These are phyloP conservation scores for Poeciliopsis occidentalis DNA, from an alignment of 2,113 vertebrate species.

Conservation along the genomic window DNA sequence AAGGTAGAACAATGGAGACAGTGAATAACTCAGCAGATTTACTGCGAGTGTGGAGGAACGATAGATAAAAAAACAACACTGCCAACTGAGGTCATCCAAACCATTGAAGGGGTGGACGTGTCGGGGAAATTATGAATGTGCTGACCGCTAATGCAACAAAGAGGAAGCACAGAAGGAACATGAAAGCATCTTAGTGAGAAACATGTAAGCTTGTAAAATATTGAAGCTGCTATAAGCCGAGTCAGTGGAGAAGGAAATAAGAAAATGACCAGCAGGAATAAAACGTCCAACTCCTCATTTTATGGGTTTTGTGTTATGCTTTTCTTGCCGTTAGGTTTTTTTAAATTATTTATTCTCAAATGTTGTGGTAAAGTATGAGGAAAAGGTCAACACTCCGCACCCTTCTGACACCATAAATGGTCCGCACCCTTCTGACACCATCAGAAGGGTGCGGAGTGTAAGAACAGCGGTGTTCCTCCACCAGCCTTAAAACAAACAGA, in stretches of 20 bases:
- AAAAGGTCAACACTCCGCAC: not conserved
- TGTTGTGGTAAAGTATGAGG: not conserved
- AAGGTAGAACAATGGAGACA: not conserved
- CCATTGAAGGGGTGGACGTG: conserved; percentile 38
- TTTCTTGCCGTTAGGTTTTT: not conserved
- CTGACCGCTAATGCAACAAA: not conserved
- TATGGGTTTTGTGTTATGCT: too few relatives aligned
- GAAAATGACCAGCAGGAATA: too few relatives aligned
- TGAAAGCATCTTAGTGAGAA: not conserved
- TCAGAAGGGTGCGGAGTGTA: not conserved
- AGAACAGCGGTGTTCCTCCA: not conserved
- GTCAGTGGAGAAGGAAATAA: too few relatives aligned
- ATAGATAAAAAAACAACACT: not conserved
- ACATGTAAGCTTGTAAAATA: not conserved
- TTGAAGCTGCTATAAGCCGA: too few relatives aligned
- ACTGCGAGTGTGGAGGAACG: not conserved
- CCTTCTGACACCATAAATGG: not conserved
- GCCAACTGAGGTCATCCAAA: not conserved
- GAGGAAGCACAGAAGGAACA: not conserved
- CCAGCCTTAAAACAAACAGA: not conserved
- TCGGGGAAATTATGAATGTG: not conserved
- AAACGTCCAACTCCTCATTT: not conserved
- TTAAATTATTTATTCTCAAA: not conserved
- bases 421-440: not conserved
- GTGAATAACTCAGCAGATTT: not conserved